Conservation (phyloP, 2,888 invertebrate genomes). For the Galeruca laticollis region DNA sequence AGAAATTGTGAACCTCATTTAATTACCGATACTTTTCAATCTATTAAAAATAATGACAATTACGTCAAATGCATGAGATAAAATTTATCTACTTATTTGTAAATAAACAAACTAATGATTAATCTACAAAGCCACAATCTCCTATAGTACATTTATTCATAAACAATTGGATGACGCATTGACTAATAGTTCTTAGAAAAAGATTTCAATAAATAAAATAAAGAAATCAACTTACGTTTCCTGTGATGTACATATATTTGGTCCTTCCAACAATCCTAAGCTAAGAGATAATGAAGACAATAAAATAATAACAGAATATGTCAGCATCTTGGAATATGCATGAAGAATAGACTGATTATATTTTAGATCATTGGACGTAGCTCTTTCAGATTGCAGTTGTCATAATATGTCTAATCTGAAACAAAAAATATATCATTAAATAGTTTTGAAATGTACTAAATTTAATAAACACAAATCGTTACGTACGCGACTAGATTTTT, state of each 20-base stretch:
- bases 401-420: background rate
- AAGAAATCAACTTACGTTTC: conserved; percentile 75
- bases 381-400: background rate
- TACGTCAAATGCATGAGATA: too few relatives aligned
- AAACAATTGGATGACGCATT: background rate
- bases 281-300: conserved; percentile 24
- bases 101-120: background rate
- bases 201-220: background rate
- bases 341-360: background rate
- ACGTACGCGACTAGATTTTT: too few relatives aligned
- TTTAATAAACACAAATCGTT: too few relatives aligned
- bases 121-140: background rate
- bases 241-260: conserved; percentile 83
- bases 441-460: background rate
- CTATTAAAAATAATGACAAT: too few relatives aligned
- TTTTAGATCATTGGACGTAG: background rate
- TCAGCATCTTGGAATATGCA: conserved; percentile 32
- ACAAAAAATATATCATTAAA: conserved; percentile 2
- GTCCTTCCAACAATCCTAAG: conserved; percentile 67
- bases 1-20: too few relatives aligned
- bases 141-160: background rate
- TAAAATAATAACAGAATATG: conserved; percentile 25
- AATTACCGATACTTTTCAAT: too few relatives aligned
- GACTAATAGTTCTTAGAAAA: background rate
- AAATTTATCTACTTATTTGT: background rate